Percentiles rank a stretch among this genome's conserved stretches.
phyloP scores from a whole-genome alignment of 2,113 vertebrate species.

The Pangasianodon gigas region DNA sequence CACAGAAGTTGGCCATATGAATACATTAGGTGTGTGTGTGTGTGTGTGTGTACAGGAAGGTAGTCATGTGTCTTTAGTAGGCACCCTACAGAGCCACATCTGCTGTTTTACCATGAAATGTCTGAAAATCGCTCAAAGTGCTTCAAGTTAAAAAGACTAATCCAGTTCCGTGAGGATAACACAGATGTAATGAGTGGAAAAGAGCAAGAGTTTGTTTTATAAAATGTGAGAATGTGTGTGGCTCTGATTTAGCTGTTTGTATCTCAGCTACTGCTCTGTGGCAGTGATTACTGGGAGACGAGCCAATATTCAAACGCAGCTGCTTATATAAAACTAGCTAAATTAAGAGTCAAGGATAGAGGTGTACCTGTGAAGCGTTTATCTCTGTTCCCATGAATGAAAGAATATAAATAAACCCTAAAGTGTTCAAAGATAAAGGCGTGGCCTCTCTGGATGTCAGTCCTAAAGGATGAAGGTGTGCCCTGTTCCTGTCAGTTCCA shows the following conservation, averaged over 20 bases:
- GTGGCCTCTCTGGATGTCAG: neutral
- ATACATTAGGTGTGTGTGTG: neutral
- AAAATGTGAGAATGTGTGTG: neutral
- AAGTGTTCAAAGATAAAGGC: neutral
- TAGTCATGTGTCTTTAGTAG: conserved; percentile 17
- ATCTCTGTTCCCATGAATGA: neutral
- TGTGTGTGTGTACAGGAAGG: neutral
- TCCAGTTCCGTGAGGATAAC: neutral
- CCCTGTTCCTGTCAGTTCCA: neutral
- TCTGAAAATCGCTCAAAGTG: neutral
- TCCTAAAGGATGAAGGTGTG: neutral
- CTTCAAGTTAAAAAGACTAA: conserved; percentile 14
- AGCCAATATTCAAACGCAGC: conserved; percentile 4
- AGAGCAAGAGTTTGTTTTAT: conserved; percentile 1
- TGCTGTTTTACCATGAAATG: conserved; percentile 12
- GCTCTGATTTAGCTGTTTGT: conserved; percentile 1
- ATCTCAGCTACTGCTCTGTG: neutral
- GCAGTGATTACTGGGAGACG: neutral
- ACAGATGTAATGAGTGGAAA: neutral
- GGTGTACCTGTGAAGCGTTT: neutral
- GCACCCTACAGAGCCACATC: conserved; percentile 26
- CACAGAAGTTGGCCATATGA: neutral
- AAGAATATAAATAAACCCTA: neutral
- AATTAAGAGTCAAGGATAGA: neutral
- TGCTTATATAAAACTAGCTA: conserved; percentile 9